These are phyloP conservation scores for Hemibagrus wyckioides DNA, from an alignment of 2,113 vertebrate genomes.

Conservation along the genomic window DNA sequence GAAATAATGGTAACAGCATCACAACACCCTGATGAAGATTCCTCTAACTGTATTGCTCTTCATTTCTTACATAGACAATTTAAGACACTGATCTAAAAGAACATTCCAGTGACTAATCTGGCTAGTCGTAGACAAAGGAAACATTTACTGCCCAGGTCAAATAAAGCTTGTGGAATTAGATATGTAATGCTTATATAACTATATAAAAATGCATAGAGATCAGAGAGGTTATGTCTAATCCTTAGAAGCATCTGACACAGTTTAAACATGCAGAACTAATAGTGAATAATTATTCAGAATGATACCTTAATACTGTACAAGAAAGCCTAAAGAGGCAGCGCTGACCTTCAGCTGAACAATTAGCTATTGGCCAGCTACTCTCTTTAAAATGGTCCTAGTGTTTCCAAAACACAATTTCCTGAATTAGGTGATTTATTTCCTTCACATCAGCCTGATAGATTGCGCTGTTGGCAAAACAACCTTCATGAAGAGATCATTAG, in stretches of 20 bases:
- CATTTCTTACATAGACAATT: not conserved
- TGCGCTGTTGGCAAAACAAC: constrained; percentile 19
- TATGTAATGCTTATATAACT: not conserved
- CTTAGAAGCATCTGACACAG: not conserved
- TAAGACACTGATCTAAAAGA: not conserved
- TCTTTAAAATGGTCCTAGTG: constrained; percentile 10
- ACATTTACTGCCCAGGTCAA: not conserved
- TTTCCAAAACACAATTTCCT: constrained; percentile 18
- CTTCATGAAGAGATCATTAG: constrained; percentile 13
- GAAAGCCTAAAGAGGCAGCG: not conserved
- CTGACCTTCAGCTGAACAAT: constrained; percentile 11
- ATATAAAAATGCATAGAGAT: not conserved
- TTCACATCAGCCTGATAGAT: constrained; percentile 19
- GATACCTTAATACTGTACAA: not conserved
- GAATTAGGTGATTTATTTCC: constrained; percentile 17
- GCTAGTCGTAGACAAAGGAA: not conserved
- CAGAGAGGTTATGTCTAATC: not conserved
- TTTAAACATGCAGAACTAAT: constrained; percentile 13
- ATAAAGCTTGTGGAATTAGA: not conserved
- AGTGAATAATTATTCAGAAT: not conserved
- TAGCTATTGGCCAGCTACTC: not conserved
- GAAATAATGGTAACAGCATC: not conserved
- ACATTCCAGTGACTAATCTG: not conserved
- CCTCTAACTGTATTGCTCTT: not conserved
- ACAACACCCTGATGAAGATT: not conserved